phyloP scores from a whole-genome alignment of 2,113 vertebrate species.

The Candoia aspera region DNA sequence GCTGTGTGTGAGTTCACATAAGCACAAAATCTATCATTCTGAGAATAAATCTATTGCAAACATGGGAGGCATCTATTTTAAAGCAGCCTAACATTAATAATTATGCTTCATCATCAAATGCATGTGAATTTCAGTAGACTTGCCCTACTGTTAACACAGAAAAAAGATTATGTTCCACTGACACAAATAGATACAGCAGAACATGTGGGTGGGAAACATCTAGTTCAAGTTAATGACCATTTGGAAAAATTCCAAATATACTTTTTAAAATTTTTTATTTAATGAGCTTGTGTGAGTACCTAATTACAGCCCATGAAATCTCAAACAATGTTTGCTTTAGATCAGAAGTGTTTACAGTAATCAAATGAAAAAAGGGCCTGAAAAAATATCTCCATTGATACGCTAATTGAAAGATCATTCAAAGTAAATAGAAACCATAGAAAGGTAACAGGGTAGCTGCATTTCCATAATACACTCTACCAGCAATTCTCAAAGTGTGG shows the following conservation, averaged over 20 bases:
- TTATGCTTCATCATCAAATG: neutral
- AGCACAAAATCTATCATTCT: neutral
- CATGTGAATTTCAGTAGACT: neutral
- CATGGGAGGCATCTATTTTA: neutral
- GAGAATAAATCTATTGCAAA: neutral
- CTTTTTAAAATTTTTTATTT: neutral
- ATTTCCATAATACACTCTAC: neutral
- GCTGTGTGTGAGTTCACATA: too few species aligned
- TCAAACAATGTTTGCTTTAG: neutral
- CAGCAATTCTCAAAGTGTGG: neutral
- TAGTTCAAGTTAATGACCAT: neutral
- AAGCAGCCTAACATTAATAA: neutral
- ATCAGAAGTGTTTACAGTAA: neutral
- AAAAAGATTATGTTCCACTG: neutral
- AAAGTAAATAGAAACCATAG: neutral
- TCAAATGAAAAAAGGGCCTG: neutral
- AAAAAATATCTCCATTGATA: neutral
- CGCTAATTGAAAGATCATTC: neutral
- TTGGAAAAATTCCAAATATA: neutral
- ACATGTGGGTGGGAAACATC: neutral
- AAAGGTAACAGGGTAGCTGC: neutral
- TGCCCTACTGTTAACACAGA: neutral
- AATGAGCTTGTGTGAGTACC: neutral
- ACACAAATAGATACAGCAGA: neutral
- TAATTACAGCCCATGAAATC: neutral